Conservation (phyloP, 2,888 invertebrate species). For the Furcula furcula region DNA sequence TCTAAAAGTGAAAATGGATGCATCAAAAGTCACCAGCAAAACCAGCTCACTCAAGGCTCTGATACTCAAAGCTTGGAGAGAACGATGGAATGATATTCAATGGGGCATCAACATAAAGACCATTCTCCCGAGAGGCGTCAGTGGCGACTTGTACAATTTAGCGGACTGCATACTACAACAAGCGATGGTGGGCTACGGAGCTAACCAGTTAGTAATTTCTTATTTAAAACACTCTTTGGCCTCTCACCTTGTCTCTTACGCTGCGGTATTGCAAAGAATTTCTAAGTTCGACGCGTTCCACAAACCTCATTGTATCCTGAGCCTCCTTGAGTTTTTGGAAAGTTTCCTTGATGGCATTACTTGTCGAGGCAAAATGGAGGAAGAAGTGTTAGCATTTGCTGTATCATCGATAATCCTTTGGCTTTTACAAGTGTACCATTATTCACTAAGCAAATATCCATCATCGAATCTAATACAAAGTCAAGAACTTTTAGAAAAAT, state of each 20-base stretch:
- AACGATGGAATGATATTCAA: constrained; percentile 96
- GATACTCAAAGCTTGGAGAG: constrained; percentile 94
- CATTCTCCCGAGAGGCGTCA: constrained; percentile 93
- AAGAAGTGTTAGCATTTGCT: constrained; percentile 90
- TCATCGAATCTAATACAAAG: constrained; percentile 74
- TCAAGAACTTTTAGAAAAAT: constrained; percentile 86
- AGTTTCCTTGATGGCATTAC: constrained; percentile 83
- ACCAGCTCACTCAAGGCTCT: constrained; percentile 90
- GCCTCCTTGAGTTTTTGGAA: constrained; percentile 92
- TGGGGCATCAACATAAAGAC: constrained; percentile 98
- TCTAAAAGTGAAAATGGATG: constrained; percentile 82
- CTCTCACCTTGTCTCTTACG: constrained; percentile 94
- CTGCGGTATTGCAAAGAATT: constrained; percentile 93
- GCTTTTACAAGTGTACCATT: constrained; percentile 88
- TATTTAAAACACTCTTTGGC: constrained; percentile 96
- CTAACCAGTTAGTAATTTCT: constrained; percentile 94
- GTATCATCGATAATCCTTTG: constrained; percentile 91
- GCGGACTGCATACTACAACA: constrained; percentile 97
- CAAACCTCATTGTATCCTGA: constrained; percentile 93
- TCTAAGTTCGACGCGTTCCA: constrained; percentile 93
- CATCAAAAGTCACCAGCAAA: constrained; percentile 90
- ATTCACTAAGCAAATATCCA: constrained; percentile 71
- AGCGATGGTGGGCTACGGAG: constrained; percentile 95
- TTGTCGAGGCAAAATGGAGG: constrained; percentile 92
- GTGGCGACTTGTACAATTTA: constrained; percentile 95